Base-by-base conservation (phyloP, 2,888 invertebrate species). In the Drosophila meridionalis region DNA sequence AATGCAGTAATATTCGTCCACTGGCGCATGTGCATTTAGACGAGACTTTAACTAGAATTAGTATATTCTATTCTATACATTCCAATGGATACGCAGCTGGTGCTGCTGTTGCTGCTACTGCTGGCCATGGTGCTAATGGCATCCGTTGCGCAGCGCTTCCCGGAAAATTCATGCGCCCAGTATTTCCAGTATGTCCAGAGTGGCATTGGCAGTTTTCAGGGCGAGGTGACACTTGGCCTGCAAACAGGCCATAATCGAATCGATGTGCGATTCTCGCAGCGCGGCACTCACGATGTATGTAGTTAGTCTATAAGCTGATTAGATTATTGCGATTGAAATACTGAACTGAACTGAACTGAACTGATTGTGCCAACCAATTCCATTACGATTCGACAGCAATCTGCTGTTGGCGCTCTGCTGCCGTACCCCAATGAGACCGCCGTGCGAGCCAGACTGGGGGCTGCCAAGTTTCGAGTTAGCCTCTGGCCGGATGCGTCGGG, bases 171-270 rank as follows among this genome's bases (percentile, higher is more conserved):
- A 0, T 87, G 87, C 9, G 40, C 55, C 8, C 45, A 62, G n/a
- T 75, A 78, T 42, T 88, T 87, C 26, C 73, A 73, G n/a, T 81
- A 82, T 47, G 64, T 81, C 5, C 69, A 64, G 38, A 50, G 38
- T 52, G 78, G 53, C 32, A 42, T 43, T 36, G 61, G 52, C 26
- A 53, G 50, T 6, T 55, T 47, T 43, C 55, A 63, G 52, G 90
- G 87, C 20, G 89, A 88, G 48, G 52, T 88, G 36, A 88, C 83
- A 12, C 47, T 90, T 5, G 32, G 26, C n/a, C 20, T 90, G 38
- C 43, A 28, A 28, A 55, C 40, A 48, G 89, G 90, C 34, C 66
- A 45, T 30, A 90, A 83, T 66, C 81, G 72, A 32, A 69, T 87
- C n/a, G 81, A 90, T 28, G 52, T 88, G 34, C 57, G 83, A 26